phyloP scores from a whole-genome alignment of 2,888 invertebrate genomes.

The Gymnosoma rotundatum region DNA sequence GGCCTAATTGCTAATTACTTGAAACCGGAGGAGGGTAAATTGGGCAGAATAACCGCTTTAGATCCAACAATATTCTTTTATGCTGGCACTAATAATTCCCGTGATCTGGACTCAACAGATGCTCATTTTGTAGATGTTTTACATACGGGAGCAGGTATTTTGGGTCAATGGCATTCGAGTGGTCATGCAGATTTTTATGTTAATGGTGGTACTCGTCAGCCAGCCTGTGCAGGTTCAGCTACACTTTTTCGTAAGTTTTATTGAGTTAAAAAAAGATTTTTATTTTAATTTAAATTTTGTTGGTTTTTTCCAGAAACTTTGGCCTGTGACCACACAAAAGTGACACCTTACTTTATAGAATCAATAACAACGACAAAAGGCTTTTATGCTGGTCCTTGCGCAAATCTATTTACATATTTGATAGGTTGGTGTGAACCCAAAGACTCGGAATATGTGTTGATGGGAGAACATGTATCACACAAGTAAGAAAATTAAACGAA shows the following conservation, averaged over 20 bases:
- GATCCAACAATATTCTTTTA: conserved; percentile 94
- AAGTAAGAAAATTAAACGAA: conserved; percentile 84
- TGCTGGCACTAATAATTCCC: conserved; percentile 90
- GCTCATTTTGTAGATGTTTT: conserved; percentile 92
- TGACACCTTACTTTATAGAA: conserved; percentile 94
- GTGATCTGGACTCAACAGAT: conserved; percentile 90
- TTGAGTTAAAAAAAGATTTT: neutral
- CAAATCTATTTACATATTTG: conserved; percentile 91
- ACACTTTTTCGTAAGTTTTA: conserved; percentile 89
- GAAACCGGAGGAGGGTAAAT: conserved; percentile 86
- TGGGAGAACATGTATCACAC: conserved; percentile 92
- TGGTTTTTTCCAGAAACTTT: conserved; percentile 86
- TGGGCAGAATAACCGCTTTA: conserved; percentile 92
- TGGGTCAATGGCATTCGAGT: conserved; percentile 94
- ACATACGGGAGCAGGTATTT: conserved; percentile 93
- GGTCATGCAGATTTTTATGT: conserved; percentile 95
- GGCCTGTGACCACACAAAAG: conserved; percentile 94
- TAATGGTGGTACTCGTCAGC: conserved; percentile 93
- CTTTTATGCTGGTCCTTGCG: conserved; percentile 93
- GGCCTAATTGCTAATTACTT: conserved; percentile 92
- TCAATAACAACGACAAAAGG: conserved; percentile 91
- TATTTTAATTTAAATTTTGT: neutral
- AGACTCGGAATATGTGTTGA: conserved; percentile 90
- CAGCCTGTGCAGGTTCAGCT: conserved; percentile 91
- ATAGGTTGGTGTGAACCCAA: conserved; percentile 92